phyloP scores from a whole-genome alignment of 2,113 vertebrate genomes.

The Heterochromis multidens region DNA sequence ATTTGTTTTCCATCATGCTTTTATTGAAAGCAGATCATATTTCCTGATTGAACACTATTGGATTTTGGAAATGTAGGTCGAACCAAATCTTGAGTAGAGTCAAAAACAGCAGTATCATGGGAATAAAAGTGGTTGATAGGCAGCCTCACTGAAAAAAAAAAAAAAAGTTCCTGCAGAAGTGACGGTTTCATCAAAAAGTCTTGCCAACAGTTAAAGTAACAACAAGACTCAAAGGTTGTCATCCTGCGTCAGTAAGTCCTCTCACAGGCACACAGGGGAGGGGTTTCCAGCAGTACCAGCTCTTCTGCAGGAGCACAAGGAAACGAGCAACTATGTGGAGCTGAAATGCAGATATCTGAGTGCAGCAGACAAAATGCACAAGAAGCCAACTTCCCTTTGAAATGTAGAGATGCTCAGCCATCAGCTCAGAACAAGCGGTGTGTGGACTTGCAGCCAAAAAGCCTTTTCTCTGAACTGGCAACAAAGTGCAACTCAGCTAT shows the following conservation, averaged over 20 bases:
- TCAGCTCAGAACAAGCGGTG: not conserved
- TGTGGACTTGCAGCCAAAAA: not conserved
- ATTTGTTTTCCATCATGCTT: not conserved
- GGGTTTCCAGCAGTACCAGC: not conserved
- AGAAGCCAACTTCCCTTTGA: not conserved
- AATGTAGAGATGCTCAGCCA: not conserved
- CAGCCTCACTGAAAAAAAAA: accelerated
- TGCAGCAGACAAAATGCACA: not conserved
- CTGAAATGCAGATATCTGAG: not conserved
- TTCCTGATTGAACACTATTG: accelerated
- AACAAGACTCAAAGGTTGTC: not conserved
- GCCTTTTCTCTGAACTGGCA: not conserved
- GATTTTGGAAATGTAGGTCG: not conserved
- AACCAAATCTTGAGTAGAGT: not conserved
- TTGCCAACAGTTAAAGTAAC: not conserved
- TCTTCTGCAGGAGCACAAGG: not conserved
- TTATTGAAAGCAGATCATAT: not conserved
- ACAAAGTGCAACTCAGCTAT: not conserved
- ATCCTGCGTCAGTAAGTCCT: not conserved
- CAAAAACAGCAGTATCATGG: not conserved
- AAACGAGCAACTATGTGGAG: not conserved
- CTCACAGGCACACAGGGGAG: not conserved
- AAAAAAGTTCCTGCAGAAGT: not conserved
- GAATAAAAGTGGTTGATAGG: not conserved
- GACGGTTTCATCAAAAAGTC: not conserved